Evolutionary conservation across 2,797 vertebrate species (phyloP).

Genomic region (Fistularia commersonii): DNA sequence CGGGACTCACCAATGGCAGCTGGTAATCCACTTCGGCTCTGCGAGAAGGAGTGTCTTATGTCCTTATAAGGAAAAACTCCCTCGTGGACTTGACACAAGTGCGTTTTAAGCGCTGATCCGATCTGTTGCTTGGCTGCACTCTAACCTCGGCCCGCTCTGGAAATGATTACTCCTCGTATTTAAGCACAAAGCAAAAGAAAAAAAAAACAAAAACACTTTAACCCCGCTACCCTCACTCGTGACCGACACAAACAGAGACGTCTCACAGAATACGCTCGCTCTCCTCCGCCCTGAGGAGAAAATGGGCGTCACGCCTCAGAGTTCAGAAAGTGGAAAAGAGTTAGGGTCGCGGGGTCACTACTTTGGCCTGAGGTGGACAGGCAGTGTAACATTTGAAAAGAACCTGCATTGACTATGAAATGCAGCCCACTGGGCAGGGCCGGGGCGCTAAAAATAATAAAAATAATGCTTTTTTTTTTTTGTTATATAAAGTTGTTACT

Average conservation of each 20-base stretch:
- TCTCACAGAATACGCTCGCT: slow-evolving; percentile 12
- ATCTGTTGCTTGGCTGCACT: slow-evolving; percentile 57
- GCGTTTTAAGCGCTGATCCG: slow-evolving; percentile 50
- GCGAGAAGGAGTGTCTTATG: slow-evolving; percentile 36
- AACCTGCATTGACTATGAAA: too few relatives aligned
- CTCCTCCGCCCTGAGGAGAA: slow-evolving; percentile 6
- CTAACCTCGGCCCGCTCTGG: slow-evolving; percentile 48
- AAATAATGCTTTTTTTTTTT: too few relatives aligned
- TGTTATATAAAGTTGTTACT: too few relatives aligned
- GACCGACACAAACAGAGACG: slow-evolving; percentile 3
- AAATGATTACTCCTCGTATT: slow-evolving; percentile 52
- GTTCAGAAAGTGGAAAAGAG: too few relatives aligned
- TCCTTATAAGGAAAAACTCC: slow-evolving; percentile 72
- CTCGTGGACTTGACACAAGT: slow-evolving; percentile 42
- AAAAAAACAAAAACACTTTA: slow-evolving; percentile 24
- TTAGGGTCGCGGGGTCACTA: too few relatives aligned
- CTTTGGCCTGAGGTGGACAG: too few relatives aligned
- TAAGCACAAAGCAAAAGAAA: too few relatives aligned
- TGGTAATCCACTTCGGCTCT: slow-evolving; percentile 50
- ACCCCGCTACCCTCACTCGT: background rate
- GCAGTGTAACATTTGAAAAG: too few relatives aligned
- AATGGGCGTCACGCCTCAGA: slow-evolving; percentile 2
- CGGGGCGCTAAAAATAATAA: too few relatives aligned
- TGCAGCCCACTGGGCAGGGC: too few relatives aligned
- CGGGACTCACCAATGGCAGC: slow-evolving; percentile 38